Percentiles rank a stretch among this genome's conserved stretches.
Conservation (phyloP, 2,888 invertebrate genomes). For the Eristalinus sepulchralis region DNA sequence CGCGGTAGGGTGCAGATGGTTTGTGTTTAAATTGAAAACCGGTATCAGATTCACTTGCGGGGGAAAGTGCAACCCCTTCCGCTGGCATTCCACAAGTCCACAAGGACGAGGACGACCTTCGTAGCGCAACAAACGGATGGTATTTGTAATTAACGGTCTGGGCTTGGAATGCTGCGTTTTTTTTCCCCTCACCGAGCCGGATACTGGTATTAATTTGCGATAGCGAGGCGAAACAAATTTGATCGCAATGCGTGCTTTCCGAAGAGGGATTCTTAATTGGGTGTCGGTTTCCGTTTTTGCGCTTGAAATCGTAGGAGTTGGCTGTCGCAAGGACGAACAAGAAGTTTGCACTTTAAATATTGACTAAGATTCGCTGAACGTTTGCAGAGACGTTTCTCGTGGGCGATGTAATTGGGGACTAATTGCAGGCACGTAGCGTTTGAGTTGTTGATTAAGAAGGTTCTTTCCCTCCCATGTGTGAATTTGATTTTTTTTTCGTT, state of each 20-base stretch:
- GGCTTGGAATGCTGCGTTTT: constrained; percentile 22
- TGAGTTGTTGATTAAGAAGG: constrained; percentile 61
- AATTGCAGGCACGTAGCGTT: constrained; percentile 35
- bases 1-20: neutral
- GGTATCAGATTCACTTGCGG: constrained; percentile 59
- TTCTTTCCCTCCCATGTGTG: constrained; percentile 57
- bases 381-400: neutral
- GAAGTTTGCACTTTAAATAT: constrained; percentile 40
- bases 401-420: constrained; percentile 35
- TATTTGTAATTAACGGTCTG: constrained; percentile 56
- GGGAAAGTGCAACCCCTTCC: constrained; percentile 28
- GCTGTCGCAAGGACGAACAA: neutral
- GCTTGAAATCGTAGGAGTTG: neutral
- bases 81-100: neutral
- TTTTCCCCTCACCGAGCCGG: neutral
- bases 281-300: neutral
- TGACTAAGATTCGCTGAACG: constrained; percentile 4
- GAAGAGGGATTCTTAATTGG: constrained; percentile 52
- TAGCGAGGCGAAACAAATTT: constrained; percentile 17
- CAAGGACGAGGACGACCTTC: neutral
- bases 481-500: neutral
- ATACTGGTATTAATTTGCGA: constrained; percentile 39
- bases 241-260: constrained; percentile 43
- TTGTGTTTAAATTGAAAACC: constrained; percentile 61
- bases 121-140: constrained; percentile 27